Evolutionary conservation across 2,888 invertebrate genomes (phyloP), one percentile per base, ranked within the genome.

Genomic region (Dynastes maya): DNA sequence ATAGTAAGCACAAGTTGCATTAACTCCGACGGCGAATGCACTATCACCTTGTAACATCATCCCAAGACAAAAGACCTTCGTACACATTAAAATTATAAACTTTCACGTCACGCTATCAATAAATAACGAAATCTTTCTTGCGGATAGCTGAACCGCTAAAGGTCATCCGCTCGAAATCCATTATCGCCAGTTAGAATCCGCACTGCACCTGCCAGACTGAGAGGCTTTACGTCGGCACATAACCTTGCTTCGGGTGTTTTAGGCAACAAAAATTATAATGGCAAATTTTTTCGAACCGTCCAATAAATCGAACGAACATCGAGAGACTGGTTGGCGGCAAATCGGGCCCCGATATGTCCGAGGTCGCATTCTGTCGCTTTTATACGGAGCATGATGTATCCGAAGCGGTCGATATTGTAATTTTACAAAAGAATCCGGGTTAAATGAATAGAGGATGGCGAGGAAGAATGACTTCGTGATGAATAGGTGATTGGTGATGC

Each of bases 61-160:
- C 40, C 11, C 61, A 29, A 16, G 29, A n/a, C 49, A 61, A 40
- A 45, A 74, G 72, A 61, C 72, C 72, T 74, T 74, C 72, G 40
- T 45, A 58, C 11, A 61, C 37, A 40, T 74, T 40, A 61, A 61
- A 61, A 61, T 63, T 27, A 27, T 27, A 74, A 45, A 74, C 72
- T 74, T 74, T 74, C 72, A 74, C 72, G 72, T 74, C 72, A 74
- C 72, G 72, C 51, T 68, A 51, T 51, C 68, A 68, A 68, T 68
- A 68, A 68, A 68, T 68, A 68, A 68, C 68, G 51, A 68, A 29
- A 68, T 68, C 51, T 68, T 68, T 68, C 51, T 29, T 29, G 53
- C 68, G 29, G 27, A 51, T 63, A 63, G 32, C 29, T 51, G 29
- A 68, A 51, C 29, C 55, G 27, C 45, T 61, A 74, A 74, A 74